Base-by-base conservation (phyloP, 2,113 vertebrate species). In the Gadus chalcogrammus region DNA sequence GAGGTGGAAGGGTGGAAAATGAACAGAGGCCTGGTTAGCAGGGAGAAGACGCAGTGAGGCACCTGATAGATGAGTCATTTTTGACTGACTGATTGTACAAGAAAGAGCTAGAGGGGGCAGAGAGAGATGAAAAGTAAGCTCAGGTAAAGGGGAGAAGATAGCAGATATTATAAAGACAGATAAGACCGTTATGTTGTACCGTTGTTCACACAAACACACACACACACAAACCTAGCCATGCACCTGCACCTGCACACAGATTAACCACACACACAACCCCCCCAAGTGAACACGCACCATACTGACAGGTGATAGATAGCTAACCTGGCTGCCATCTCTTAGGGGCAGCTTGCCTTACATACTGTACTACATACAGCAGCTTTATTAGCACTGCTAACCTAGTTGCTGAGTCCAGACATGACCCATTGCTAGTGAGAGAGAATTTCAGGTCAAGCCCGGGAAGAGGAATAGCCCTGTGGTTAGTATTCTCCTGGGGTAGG, bases 51-150 rank as follows among this genome's bases (percentile, higher is more conserved):
- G 81, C 75, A 80, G 80, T 70, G 74, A 84, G 78, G 81, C 79
- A 75, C 67, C 15, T 71, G 80, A 78, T 76, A 88, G 87, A 88
- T 84, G 85, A 87, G 87, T 87, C 82, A 87, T 90, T 90, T 84
- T 78, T 76, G 84, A 78, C 80, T 88, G 84, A 89, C 85, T 90
- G 88, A 89, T 90, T 87, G 83, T 85, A 85, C 78, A 64, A 81
- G 79, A 48, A 13, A 87, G 81, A 82, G 82, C 59, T 64, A 63
- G 75, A 82, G 80, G 80, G 42, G 77, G 72, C 69, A 64, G 69
- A 71, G 67, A 38, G 80, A 79, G 73, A 78, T 67, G 65, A 68
- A 67, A 38, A 59, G 67, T 12, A 16, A 59, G 75, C 81, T 68
- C 77, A 73, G 62, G 60, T 68, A 69, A 68, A 64, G 74, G 61